Evolutionary conservation across 2,113 vertebrate species (phyloP), one percentile per base, ranked within the genome.

Genomic region (Isurus oxyrinchus): DNA sequence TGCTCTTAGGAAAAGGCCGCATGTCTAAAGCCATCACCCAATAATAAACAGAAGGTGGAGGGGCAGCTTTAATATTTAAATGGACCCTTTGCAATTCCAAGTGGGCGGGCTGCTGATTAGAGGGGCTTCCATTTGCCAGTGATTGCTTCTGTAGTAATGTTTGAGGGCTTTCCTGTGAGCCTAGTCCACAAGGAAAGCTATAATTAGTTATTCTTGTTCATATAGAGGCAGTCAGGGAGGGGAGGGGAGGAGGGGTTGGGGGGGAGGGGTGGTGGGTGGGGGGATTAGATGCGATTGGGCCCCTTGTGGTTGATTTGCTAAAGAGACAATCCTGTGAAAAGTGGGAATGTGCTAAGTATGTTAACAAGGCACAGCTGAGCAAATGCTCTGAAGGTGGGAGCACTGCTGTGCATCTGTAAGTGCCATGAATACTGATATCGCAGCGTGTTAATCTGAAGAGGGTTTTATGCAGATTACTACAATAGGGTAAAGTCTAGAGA

Each of bases 151-250:
- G 27, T 35, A 19, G 67, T 49, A 31, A 72, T 72, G 66, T 76
- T 55, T 2, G 94, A 19, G 66, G 53, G 31, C 49, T 72, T 49
- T 95, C 67, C 67, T 49, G 21, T 55, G 66, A 55, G 27, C 0
- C 27, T 72, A 95, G 55, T 72, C n/a, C 31, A 49, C 67, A 76
- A 63, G 94, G 49, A 72, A 72, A 76, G 66, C 66, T 55, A 35
- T 76, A 95, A 95, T 95, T 95, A 95, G 76, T 53, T 49, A 53
- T 55, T 55, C 94, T 94, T 55, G 66, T 95, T 95, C 76, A 53
- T 53, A 76, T 72, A 49, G 93, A 53, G 94, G 55, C 66, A 67
- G 44, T 27, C 3, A 2, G 93, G 40, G 63, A 23, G 13, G 16
- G 35, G 5, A 4, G n/a, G 57, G 25, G 13, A 35, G 27, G 31